Percentiles rank a stretch among this genome's conserved stretches.
phyloP scores from a whole-genome alignment of 2,888 invertebrate species.

The Euproctis similis region DNA sequence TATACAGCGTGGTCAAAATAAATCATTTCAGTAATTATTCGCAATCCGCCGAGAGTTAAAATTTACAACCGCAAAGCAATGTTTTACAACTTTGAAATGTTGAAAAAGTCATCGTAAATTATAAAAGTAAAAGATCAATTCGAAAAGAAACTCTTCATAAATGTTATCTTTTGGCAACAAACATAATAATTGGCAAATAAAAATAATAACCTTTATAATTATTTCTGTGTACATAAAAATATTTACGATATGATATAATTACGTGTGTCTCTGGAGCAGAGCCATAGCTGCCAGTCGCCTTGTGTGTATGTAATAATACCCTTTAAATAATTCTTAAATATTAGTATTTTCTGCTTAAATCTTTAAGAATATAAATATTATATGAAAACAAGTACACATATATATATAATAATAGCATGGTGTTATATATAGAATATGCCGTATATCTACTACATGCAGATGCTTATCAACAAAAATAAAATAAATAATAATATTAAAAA shows the following conservation, averaged over 20 bases:
- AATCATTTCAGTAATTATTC: too few relatives aligned
- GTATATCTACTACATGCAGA: constrained; percentile 48
- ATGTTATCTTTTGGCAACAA: too few relatives aligned
- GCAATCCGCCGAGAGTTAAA: too few relatives aligned
- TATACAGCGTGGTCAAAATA: too few relatives aligned
- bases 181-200: constrained; percentile 6
- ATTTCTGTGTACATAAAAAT: constrained; percentile 20
- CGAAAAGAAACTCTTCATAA: too few relatives aligned
- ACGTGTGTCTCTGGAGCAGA: constrained; percentile 17
- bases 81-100: too few relatives aligned
- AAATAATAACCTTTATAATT: constrained; percentile 12
- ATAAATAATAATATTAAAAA: constrained; percentile 52
- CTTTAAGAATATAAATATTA: constrained; percentile 42
- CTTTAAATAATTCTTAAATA: constrained; percentile 48
- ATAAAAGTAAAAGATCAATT: too few relatives aligned
- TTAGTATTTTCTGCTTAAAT: constrained; percentile 52
- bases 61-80: too few relatives aligned
- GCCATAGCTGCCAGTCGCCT: constrained; percentile 53
- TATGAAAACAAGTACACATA: constrained; percentile 32
- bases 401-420: constrained; percentile 44
- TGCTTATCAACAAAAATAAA: constrained; percentile 53
- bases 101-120: too few relatives aligned
- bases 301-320: constrained; percentile 66
- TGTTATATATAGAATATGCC: constrained; percentile 59
- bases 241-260: constrained; percentile 18